phyloP scores from a whole-genome alignment of 2,113 vertebrate genomes.

The Sturnira hondurensis region DNA sequence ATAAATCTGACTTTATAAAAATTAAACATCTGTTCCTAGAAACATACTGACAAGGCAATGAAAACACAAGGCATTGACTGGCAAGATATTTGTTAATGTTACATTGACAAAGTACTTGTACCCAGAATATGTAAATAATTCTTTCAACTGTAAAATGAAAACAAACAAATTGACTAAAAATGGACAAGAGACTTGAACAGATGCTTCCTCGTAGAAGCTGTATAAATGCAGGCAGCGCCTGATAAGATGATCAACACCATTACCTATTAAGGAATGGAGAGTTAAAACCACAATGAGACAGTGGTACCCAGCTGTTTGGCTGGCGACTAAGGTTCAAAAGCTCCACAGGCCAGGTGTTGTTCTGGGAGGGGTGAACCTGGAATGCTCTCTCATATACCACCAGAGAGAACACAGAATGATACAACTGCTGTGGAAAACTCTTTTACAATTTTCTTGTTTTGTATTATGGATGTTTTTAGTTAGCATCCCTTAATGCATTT shows the following conservation, averaged over 20 bases:
- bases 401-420: neutral
- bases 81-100: neutral
- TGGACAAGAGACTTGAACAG: neutral
- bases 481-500: neutral
- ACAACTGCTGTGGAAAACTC: fast-evolving
- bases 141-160: neutral
- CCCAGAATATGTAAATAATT: neutral
- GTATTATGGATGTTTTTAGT: neutral
- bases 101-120: neutral
- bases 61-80: neutral
- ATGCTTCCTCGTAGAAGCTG: fast-evolving
- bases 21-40: neutral
- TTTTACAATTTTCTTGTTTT: neutral
- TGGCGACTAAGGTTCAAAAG: fast-evolving
- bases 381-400: neutral
- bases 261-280: neutral
- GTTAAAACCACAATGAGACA: fast-evolving
- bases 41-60: neutral
- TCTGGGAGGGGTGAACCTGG: neutral
- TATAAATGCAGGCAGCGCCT: neutral
- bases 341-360: fast-evolving
- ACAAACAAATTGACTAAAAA: neutral
- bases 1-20: neutral
- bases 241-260: fast-evolving
- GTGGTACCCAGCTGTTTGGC: fast-evolving